phyloP scores from a whole-genome alignment of 1,140 invertebrate species.

The Bombyx mori region DNA sequence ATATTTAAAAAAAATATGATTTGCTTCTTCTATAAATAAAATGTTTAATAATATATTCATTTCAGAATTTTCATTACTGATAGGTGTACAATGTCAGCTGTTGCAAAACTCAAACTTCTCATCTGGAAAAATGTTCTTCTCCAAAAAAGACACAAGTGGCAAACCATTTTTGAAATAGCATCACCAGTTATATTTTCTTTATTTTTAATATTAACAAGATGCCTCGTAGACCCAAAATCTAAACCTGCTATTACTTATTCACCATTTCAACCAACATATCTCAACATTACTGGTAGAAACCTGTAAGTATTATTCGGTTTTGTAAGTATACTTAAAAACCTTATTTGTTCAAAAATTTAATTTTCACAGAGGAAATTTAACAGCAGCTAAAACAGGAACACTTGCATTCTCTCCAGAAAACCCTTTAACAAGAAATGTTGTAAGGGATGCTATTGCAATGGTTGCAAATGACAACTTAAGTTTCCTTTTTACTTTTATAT shows the following conservation, averaged over 20 bases:
- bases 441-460: slow-evolving; percentile 52
- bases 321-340: not conserved
- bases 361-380: slow-evolving; percentile 45
- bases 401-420: slow-evolving; percentile 62
- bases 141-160: slow-evolving; percentile 81
- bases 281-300: slow-evolving; percentile 47
- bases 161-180: slow-evolving; percentile 81
- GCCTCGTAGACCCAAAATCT: slow-evolving; percentile 68
- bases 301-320: slow-evolving; percentile 40
- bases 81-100: slow-evolving; percentile 36
- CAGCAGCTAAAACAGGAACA: slow-evolving; percentile 45
- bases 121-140: slow-evolving; percentile 90
- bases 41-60: not conserved
- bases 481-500: slow-evolving; percentile 46
- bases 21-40: no score
- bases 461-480: slow-evolving; percentile 55
- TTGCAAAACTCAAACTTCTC: slow-evolving; percentile 77
- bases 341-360: slow-evolving; percentile 5
- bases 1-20: no score
- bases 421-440: slow-evolving; percentile 45
- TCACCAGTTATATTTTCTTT: slow-evolving; percentile 81
- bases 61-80: slow-evolving; percentile 2
- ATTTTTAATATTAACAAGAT: slow-evolving; percentile 78
- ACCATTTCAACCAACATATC: slow-evolving; percentile 53
- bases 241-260: slow-evolving; percentile 46